phyloP scores from a whole-genome alignment of 2,113 vertebrate genomes.

The Lucifuga dentata region DNA sequence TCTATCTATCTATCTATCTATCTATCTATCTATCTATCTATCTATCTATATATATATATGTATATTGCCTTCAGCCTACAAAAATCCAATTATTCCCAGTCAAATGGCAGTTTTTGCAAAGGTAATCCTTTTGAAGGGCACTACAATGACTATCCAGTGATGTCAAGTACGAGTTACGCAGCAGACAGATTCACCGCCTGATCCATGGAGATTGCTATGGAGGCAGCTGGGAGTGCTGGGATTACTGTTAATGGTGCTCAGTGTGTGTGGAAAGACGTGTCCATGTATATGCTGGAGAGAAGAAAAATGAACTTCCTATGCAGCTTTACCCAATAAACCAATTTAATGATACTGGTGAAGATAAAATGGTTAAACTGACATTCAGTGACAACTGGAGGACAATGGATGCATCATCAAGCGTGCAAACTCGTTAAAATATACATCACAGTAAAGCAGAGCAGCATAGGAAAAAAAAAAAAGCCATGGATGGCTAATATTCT shows the following conservation, averaged over 20 bases:
- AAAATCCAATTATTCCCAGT: constrained; percentile 17
- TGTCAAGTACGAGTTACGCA: constrained; percentile 19
- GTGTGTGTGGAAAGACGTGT: constrained; percentile 2
- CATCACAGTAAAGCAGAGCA: constrained; percentile 38
- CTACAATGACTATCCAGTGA: constrained; percentile 3
- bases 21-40: no score
- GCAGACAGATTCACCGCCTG: constrained; percentile 1
- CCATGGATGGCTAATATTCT: constrained; percentile 36
- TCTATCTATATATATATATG: no score
- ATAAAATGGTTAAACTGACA: constrained; percentile 61
- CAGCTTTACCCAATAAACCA: constrained; percentile 49
- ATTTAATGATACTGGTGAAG: constrained; percentile 58
- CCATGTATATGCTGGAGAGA: constrained; percentile 15
- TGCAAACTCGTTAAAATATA: constrained; percentile 42
- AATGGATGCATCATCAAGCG: constrained; percentile 52
- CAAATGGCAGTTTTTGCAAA: constrained; percentile 20
- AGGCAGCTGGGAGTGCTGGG: constrained; percentile 15
- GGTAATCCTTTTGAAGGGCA: constrained; percentile 4
- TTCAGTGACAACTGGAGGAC: constrained; percentile 63
- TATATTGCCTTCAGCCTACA: background rate
- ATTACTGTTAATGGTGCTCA: constrained; percentile 12
- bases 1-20: no score
- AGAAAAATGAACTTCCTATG: constrained; percentile 48
- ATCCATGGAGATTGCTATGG: constrained; percentile 29
- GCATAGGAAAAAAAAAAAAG: constrained; percentile 6